Percentiles rank a stretch among this genome's conserved stretches.
These are phyloP conservation scores for Halcyon smyrnensis DNA, from an alignment of 2,797 vertebrate genomes.

Conservation along the genomic window DNA sequence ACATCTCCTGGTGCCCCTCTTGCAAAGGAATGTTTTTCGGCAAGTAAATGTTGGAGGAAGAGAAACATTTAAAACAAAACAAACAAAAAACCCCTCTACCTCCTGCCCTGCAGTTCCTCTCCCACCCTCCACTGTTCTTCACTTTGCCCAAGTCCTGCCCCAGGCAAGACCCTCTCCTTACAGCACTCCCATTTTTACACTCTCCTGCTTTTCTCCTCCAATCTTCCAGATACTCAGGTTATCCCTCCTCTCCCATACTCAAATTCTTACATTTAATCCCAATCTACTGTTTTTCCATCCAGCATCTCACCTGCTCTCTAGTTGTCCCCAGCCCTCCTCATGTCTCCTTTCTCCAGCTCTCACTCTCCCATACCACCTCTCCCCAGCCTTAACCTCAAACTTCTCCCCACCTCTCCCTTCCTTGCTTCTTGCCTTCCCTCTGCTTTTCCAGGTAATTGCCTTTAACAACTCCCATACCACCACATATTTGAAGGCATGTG, in stretches of 20 bases:
- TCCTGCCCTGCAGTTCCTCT: not conserved
- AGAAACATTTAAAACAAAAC: too few species aligned
- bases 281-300: not conserved
- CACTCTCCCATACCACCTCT: not conserved
- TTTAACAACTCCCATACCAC: not conserved
- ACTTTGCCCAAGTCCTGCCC: not conserved
- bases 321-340: not conserved
- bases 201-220: not conserved
- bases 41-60: too few species aligned
- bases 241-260: not conserved
- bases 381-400: not conserved
- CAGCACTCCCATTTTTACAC: not conserved
- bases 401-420: not conserved
- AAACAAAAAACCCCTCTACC: too few species aligned
- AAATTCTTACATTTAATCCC: not conserved
- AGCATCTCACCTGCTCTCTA: not conserved
- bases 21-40: not conserved
- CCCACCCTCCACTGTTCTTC: not conserved
- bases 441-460: not conserved
- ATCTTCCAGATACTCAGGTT: accelerated
- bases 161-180: not conserved
- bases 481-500: accelerated
- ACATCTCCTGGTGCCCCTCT: not conserved
- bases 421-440: not conserved
- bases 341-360: not conserved